phyloP scores from a whole-genome alignment of 2,797 vertebrate species.

The Pelodytes ibericus region DNA sequence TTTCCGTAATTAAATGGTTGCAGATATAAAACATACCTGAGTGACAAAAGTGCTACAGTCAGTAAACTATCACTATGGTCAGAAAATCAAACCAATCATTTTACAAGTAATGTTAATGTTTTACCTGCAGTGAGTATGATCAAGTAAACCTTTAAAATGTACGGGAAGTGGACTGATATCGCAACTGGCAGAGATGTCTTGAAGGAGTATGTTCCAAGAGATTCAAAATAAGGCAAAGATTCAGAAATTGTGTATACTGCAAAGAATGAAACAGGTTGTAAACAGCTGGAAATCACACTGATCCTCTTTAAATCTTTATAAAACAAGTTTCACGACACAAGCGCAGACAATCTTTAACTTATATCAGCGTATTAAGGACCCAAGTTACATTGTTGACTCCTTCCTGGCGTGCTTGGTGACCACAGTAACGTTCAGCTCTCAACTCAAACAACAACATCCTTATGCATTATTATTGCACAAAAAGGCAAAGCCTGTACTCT shows the following conservation, averaged over 20 bases:
- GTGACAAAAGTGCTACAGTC: slow-evolving; percentile 55
- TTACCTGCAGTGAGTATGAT: slow-evolving; percentile 81
- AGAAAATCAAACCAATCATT: background rate
- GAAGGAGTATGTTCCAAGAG: slow-evolving; percentile 68
- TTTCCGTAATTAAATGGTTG: slow-evolving; percentile 68
- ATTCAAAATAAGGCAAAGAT: slow-evolving; percentile 77
- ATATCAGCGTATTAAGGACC: no score
- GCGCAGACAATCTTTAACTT: no score
- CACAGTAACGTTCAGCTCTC: no score
- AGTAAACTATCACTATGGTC: slow-evolving; percentile 24
- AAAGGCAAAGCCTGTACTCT: no score
- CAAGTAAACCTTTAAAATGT: slow-evolving; percentile 78
- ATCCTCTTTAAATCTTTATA: no score
- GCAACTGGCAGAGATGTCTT: slow-evolving; percentile 66
- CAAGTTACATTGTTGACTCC: no score
- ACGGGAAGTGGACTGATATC: slow-evolving; percentile 69
- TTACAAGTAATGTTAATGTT: slow-evolving; percentile 52
- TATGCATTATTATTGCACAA: no score
- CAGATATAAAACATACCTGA: slow-evolving; percentile 74
- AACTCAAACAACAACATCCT: no score
- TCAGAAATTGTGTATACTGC: slow-evolving; percentile 82
- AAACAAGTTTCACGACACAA: no score
- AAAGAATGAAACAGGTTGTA: slow-evolving; percentile 26
- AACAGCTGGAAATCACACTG: no score
- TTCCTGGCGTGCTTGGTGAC: no score